Percentiles rank a stretch among this genome's conserved stretches.
Conservation (phyloP, 2,797 vertebrate genomes). For the Xenopus petersii region DNA sequence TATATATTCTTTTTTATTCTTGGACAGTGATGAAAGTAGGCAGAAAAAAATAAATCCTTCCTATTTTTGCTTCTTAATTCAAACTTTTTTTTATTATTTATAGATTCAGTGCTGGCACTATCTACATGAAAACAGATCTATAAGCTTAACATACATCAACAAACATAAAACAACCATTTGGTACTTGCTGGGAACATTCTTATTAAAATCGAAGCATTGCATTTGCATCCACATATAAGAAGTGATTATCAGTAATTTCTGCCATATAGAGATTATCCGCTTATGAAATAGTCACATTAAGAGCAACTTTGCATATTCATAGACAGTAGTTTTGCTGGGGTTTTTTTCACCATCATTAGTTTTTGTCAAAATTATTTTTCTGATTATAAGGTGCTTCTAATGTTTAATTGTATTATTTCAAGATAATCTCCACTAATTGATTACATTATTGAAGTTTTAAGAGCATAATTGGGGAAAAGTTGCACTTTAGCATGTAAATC, state of each 20-base stretch:
- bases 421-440: not conserved
- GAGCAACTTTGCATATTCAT: not conserved
- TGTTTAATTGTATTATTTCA: conserved; percentile 1
- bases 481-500: not conserved
- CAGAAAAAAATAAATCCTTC: too few relatives aligned
- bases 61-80: too few relatives aligned
- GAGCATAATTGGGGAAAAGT: not conserved
- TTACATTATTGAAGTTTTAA: not conserved
- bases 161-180: conserved; percentile 5
- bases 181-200: not conserved
- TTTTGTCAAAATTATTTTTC: not conserved
- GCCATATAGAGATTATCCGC: conserved; percentile 4
- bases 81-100: not conserved
- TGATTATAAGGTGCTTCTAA: conserved; percentile 5
- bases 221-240: not conserved
- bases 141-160: conserved; percentile 1
- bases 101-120: too few relatives aligned
- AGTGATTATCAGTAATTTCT: not conserved
- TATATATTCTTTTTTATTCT: too few relatives aligned
- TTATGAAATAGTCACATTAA: not conserved
- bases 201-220: not conserved
- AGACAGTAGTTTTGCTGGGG: not conserved
- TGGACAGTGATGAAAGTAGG: too few relatives aligned
- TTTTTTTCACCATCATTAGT: conserved; percentile 3
- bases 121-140: too few relatives aligned